Conservation (phyloP, 2,113 vertebrate genomes). For the Pteruthius melanotis region DNA sequence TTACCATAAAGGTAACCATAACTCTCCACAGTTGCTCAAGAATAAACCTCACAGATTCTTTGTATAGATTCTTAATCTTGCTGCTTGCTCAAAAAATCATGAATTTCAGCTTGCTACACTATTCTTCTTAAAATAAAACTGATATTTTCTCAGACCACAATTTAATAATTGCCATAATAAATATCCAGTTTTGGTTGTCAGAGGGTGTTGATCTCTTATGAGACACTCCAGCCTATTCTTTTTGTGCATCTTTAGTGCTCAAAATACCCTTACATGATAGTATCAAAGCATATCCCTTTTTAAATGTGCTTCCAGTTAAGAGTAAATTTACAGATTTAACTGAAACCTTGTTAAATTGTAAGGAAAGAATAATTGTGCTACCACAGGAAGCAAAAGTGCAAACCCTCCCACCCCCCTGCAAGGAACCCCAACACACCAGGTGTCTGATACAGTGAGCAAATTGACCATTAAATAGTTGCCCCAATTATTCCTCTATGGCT, state of each 20-base stretch:
- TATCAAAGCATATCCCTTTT: background rate
- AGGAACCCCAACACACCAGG: background rate
- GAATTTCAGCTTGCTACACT: background rate
- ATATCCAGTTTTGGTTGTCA: background rate
- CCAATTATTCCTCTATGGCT: background rate
- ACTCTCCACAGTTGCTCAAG: background rate
- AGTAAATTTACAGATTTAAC: background rate
- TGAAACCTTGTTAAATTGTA: background rate
- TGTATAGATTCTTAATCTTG: background rate
- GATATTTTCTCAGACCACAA: background rate
- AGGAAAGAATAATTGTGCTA: background rate
- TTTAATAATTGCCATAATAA: background rate
- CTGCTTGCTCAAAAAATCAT: background rate
- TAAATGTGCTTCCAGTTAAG: conserved; percentile 2
- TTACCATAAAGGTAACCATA: background rate
- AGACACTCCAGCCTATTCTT: background rate
- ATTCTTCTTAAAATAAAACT: background rate
- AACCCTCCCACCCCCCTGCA: fast-evolving
- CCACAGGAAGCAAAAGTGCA: background rate
- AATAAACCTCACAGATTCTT: background rate
- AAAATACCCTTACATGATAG: background rate
- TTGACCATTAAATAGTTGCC: background rate
- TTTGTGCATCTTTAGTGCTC: background rate
- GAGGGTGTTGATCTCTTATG: background rate
- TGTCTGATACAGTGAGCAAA: background rate